These are phyloP conservation scores for Cygnus atratus DNA, from an alignment of 2,113 vertebrate genomes.

Conservation along the genomic window DNA sequence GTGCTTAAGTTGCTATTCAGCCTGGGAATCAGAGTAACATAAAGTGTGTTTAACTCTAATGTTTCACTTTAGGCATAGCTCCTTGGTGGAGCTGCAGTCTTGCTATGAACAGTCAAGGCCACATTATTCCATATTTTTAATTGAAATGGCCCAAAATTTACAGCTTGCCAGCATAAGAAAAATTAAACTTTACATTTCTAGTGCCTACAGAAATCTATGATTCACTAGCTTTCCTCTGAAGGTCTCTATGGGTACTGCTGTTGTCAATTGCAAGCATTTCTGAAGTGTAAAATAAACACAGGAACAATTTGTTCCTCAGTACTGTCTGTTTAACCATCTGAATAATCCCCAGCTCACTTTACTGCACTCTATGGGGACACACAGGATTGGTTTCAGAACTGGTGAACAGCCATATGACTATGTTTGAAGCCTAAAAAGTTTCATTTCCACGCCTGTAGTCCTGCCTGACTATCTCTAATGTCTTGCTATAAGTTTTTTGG, in stretches of 20 bases:
- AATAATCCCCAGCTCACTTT: not conserved
- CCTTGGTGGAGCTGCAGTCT: not conserved
- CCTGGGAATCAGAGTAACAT: not conserved
- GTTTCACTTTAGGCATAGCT: not conserved
- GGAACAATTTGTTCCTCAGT: not conserved
- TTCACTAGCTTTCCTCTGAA: not conserved
- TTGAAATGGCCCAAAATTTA: not conserved
- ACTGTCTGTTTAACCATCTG: not conserved
- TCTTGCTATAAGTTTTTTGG: not conserved
- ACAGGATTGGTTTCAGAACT: not conserved
- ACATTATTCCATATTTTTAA: not conserved
- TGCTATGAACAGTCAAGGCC: not conserved
- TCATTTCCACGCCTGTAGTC: not conserved
- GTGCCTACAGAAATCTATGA: not conserved
- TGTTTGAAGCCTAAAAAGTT: not conserved
- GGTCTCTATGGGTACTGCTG: not conserved
- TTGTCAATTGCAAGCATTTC: conserved; percentile 3
- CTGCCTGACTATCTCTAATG: not conserved
- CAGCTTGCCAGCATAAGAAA: not conserved
- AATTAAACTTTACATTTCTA: not conserved
- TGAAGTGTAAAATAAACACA: conserved; percentile 9
- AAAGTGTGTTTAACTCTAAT: not conserved
- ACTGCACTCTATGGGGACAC: not conserved
- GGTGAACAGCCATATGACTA: not conserved
- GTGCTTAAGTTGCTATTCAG: not conserved